Evolutionary conservation across 2,797 vertebrate genomes (phyloP).

Genomic region (Melanogrammus aeglefinus): DNA sequence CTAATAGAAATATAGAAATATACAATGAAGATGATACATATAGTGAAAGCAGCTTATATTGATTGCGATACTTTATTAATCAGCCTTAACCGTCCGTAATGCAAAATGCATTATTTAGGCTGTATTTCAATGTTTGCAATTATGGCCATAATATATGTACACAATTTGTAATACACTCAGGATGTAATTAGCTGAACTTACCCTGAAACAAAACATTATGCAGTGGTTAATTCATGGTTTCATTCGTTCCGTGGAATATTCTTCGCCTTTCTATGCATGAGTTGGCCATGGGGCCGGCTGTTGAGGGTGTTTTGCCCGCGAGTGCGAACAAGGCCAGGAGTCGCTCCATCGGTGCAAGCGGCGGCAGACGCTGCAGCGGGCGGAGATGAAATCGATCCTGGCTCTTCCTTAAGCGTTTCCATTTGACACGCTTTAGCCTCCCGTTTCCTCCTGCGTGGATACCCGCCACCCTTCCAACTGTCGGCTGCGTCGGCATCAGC

Average conservation of each 20-base stretch:
- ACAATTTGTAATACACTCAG: neutral
- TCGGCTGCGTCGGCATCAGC: neutral
- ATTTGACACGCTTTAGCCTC: constrained; percentile 1
- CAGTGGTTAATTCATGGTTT: neutral
- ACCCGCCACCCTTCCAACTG: neutral
- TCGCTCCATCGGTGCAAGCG: neutral
- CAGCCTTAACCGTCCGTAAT: neutral
- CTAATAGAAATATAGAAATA: neutral
- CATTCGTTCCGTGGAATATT: neutral
- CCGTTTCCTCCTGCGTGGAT: neutral
- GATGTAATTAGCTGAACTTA: neutral
- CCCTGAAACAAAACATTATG: neutral
- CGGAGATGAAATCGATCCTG: neutral
- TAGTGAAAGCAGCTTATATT: constrained; percentile 37
- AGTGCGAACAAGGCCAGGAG: neutral
- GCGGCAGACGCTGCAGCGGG: neutral
- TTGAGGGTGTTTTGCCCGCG: neutral
- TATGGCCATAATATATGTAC: neutral
- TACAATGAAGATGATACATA: constrained; percentile 34
- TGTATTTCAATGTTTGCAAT: neutral
- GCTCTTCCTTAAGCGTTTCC: neutral
- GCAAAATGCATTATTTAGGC: neutral
- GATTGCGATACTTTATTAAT: constrained; percentile 38
- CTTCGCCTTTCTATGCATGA: neutral
- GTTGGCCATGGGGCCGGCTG: neutral